Base-by-base conservation (phyloP, 2,888 invertebrate species). In the Dasysyrphus albostriatus region DNA sequence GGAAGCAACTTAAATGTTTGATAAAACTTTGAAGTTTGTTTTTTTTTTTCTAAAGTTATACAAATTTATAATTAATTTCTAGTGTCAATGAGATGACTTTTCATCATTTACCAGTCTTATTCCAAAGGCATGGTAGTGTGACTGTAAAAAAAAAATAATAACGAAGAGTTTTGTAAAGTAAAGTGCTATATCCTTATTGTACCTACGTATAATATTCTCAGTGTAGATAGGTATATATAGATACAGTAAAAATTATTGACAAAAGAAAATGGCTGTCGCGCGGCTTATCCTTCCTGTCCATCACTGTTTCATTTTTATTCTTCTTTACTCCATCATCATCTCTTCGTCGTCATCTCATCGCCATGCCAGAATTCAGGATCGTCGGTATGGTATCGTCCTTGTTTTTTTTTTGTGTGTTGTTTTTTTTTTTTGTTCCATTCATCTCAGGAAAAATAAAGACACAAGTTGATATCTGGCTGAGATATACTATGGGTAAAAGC, bases 231-330 rank as follows among this genome's bases (percentile, higher is more conserved):
- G 14, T 12, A n/a, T 24, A 24, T 24, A 24, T 3, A 24, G 24
- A 6, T 37, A 51, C 39, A 54, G 37, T 63, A 76, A 54, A 69
- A 84, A 76, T 67, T 76, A 80, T 73, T 76, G 76, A 80, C 61
- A 73, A 73, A 77, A 73, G 81, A 59, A 85, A 85, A 85, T 81
- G 69, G 76, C 76, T 84, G 84, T 85, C 77, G 77, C 77, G 77
- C 82, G 77, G 69, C 73, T 85, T 85, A 85, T 82, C 85, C 85
- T 78, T 74, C 47, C 70, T 75, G 85, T 85, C 85, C 81, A 74
- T 85, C 82, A 85, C 70, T 81, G 61, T 77, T 51, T 74, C 16
- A 54, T 54, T 67, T 49, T 67, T 47, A 37, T 67, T 37, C 32
- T 67, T 6, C 16, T 32, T 6, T 67, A 49, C 49, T 67, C 76